phyloP scores from a whole-genome alignment of 2,888 invertebrate genomes.

The Agapostemon virescens region DNA sequence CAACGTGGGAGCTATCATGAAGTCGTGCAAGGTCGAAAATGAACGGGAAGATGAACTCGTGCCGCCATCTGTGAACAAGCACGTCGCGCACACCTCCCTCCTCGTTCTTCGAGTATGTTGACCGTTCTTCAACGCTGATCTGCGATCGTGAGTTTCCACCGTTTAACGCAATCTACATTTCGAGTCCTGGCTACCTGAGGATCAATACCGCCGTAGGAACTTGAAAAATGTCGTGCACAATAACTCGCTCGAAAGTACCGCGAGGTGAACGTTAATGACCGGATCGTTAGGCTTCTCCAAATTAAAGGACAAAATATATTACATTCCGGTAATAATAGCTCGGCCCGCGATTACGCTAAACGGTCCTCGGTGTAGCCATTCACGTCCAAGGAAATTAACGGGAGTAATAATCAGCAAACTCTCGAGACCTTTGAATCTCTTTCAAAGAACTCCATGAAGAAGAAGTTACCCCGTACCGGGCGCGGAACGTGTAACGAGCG shows the following conservation, averaged over 20 bases:
- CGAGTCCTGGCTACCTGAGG: not conserved
- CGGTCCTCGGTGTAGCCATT: constrained; percentile 5
- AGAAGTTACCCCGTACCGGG: constrained; percentile 64
- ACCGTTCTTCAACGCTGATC: constrained; percentile 43
- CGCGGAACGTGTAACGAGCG: constrained; percentile 70
- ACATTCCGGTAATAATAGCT: not conserved
- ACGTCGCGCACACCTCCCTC: constrained; percentile 39
- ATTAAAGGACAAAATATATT: not conserved
- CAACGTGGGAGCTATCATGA: not conserved
- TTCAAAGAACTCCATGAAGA: constrained; percentile 50
- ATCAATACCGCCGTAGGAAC: constrained; percentile 1
- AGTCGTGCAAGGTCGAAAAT: not conserved
- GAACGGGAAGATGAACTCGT: constrained; percentile 45
- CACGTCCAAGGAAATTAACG: constrained; percentile 45
- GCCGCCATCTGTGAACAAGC: constrained; percentile 66
- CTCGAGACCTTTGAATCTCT: constrained; percentile 50
- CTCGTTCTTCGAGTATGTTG: constrained; percentile 34
- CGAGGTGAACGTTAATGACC: not conserved
- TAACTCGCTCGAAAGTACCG: not conserved
- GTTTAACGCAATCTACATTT: not conserved
- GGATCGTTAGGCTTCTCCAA: not conserved
- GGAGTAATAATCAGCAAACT: constrained; percentile 56
- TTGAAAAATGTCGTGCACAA: not conserved
- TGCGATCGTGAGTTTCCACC: constrained; percentile 3
- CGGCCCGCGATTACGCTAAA: not conserved